Base-by-base conservation (phyloP, 2,113 vertebrate species). In the Cyprinus carpio region DNA sequence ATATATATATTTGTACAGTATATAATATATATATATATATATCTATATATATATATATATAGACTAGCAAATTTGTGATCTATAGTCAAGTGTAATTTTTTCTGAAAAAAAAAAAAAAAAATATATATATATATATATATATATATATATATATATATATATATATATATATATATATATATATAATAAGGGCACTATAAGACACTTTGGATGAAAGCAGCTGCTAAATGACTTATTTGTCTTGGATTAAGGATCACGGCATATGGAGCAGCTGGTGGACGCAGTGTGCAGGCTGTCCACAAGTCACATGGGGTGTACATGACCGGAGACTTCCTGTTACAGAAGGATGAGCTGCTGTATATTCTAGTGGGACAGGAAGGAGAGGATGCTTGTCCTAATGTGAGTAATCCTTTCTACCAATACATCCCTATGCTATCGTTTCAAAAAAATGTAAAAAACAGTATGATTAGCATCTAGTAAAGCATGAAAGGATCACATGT, bases 311-410 rank as follows among this genome's bases (percentile, higher is more conserved):
- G 98, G 0, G 95, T 97, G 85, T 97, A 93, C 80, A 95, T 99
- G 72, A 93, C 95, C 4, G 98, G 95, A 87, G 96, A 97, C 92
- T 99, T 99, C 91, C 93, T 93, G 85, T 94, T 99, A 51, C 95
- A 95, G 90, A 98, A 96, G 88, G 96, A 95, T 5, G 96, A 98
- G 58, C 90, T 92, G 0, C 92, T 99, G 3, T 94, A 97, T 84
- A 96, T 99, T 91, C 93, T 99, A 91, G 98, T 99, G 34, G 98
- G 98, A 89, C 98, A 99, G 81, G 94, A 97, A 91, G 98, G 98
- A 77, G 97, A 98, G 88, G 96, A 99, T 4, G 97, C 98, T 31
- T 99, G 98, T 71, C 97, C 98, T 75, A 96, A 95, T n/a, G 98
- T 99, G 92, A 98, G 97, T 94, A 0, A 6, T 12, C 16, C 29